Base-by-base conservation (phyloP, 2,113 vertebrate genomes). In the Sebastes schlegelii region DNA sequence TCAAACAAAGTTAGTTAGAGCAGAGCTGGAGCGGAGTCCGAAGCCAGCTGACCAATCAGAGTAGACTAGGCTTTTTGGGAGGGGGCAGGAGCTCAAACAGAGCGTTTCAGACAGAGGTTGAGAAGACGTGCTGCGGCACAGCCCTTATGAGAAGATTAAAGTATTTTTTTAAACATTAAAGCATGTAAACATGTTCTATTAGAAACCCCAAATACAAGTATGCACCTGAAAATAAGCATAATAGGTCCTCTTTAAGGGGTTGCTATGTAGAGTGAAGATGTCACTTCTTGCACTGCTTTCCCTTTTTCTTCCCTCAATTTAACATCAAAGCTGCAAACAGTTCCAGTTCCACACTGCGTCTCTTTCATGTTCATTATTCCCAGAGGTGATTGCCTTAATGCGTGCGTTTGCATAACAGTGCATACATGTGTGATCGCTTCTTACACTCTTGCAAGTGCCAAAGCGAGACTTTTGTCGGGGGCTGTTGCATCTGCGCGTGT, bases 291-390 rank as follows among this genome's bases (percentile, higher is more conserved):
- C 68, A 70, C 51, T 64, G 26, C 8, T 42, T 74, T 58, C 8
- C 52, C 16, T 48, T 83, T 77, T 77, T 82, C 17, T 7, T 6
- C 54, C 57, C 70, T 79, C 67, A 46, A 74, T 90, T 91, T 77
- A 71, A 76, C 80, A 83, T 88, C 82, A 88, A 85, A 90, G 85
- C 80, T 69, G 60, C 45, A 74, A 66, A 83, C 60, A 79, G 3
- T 17, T 79, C 45, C 64, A 72, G 65, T 17, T 51, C 19, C 64
- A 40, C 70, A 45, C 69, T 66, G 34, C 34, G 60, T 88, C 79
- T 81, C 74, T 87, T 82, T 86, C 80, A 89, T 84, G 83, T 86
- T 83, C 82, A 60, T 77, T 65, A 80, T 81, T 84, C 89, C 86
- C 89, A 21, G 66, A 71, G 61, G 84, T 63, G n/a, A 52, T 61